Evolutionary conservation across 1,140 invertebrate genomes (phyloP), one percentile per base, ranked within the genome.

Genomic region (Uloborus diversus): DNA sequence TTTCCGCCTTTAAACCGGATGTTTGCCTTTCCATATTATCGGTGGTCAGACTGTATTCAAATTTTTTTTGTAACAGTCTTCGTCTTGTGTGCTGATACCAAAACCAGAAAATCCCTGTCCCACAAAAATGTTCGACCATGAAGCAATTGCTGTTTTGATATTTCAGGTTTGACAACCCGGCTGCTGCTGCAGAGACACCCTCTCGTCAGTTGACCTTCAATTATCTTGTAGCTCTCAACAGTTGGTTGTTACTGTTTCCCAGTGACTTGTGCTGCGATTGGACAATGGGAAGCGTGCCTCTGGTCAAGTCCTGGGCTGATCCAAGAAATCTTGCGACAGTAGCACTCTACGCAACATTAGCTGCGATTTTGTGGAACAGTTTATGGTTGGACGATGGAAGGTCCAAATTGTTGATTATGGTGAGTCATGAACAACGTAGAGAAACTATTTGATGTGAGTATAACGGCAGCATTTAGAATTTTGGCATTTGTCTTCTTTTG

Each of bases 211-310:
- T 99, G 65, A 76, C 73, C 23, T 98, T 96, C 86, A 94, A 95
- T 87, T 98, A 98, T 87, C 89, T 98, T 76, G 91, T 95, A 53
- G 92, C 94, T 37, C 89, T 98, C 37, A 99, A 99, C 88, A 89
- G 93, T 32, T 96, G 95, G 93, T 88, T 98, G 49, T 88, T 98
- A 51, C 88, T 97, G 47, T 92, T 94, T 86, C 96, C 96, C 9
- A 93, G 92, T 79, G 90, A 93, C 83, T 90, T 98, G 17, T 98
- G 96, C 88, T 98, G 96, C 87, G 97, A 76, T 32, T 76, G 73
- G 96, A 98, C 96, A 51, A 99, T 99, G 97, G 96, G 96, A 42
- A 98, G 96, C 32, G 92, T 99, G 59, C 94, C 96, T 0, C 85
- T 98, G 13, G 89, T 99, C 11, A 90, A 92, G 79, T 92, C 91